Base-by-base conservation (phyloP, 2,113 vertebrate species). In the Atrichornis clamosus region DNA sequence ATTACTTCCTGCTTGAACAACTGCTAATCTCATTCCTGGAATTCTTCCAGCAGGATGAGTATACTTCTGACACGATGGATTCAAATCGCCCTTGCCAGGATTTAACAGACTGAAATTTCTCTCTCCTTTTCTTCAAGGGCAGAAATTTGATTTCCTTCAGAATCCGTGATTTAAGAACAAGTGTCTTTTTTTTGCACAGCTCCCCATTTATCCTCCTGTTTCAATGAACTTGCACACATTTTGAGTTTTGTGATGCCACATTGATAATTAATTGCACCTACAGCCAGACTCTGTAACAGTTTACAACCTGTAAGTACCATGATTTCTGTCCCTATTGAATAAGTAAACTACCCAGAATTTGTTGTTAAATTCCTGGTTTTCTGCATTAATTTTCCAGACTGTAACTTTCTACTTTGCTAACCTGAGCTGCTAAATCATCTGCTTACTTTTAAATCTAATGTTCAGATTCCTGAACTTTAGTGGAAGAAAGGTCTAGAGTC, bases 1-100 rank as follows among this genome's bases (percentile, higher is more conserved):
- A 96, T 96, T 94, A 60, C 87, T 97, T 96, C 93, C 93, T 95
- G 88, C 84, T 84, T 90, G 75, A 95, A 88, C 68, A 95, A 93
- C 79, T 8, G 17, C 87, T 95, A 75, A 95, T 94, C 87, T 92
- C 55, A 85, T 89, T 79, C 74, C 84, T 97, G 90, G 94, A 96
- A 64, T 73, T 87, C 82, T 95, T 93, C 93, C 92, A 96, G 32
- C 16, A 84, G 67, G 59, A 70, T 69, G 70, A 84, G 52, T 87
- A 26, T 79, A 69, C 41, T 90, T 94, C 70, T 84, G 85, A 92
- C 85, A 91, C 0, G 0, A 89, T 35, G 50, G 56, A 91, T 83
- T 89, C 87, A 85, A 79, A 84, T 72, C 49, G 47, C 41, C 50
- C 73, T 93, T 87, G 91, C 67, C 52, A 63, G 70, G 77, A 62